These are phyloP conservation scores for Elymnias hypermnestra DNA, from an alignment of 1,140 invertebrate genomes.

Conservation along the genomic window DNA sequence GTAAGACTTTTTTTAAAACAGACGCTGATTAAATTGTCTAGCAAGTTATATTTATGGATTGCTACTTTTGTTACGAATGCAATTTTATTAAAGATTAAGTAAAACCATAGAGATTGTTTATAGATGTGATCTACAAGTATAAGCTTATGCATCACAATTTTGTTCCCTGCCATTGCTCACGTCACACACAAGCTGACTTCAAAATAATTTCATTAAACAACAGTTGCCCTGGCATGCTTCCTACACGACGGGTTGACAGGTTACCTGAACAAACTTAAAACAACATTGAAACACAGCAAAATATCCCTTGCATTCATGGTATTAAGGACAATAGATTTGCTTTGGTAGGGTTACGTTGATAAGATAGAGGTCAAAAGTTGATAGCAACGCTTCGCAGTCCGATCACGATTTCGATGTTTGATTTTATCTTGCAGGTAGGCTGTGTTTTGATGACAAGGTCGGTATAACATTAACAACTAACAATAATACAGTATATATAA, in stretches of 20 bases:
- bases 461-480: background rate
- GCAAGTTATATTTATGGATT: no score
- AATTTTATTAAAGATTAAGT: no score
- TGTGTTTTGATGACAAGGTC: conserved; percentile 12
- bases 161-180: conserved; percentile 22
- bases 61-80: no score
- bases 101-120: no score
- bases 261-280: conserved; percentile 10
- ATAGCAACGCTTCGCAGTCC: conserved; percentile 29
- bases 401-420: conserved; percentile 25
- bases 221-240: conserved; percentile 30
- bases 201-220: conserved; percentile 47
- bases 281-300: conserved; percentile 10
- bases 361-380: conserved; percentile 38
- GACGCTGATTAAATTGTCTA: no score
- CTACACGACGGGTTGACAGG: conserved; percentile 43
- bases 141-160: conserved; percentile 33
- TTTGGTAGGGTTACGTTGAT: conserved; percentile 7
- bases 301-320: background rate
- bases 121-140: no score
- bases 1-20: no score
- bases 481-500: no score
- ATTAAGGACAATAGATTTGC: conserved; percentile 3
- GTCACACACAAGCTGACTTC: conserved; percentile 23
- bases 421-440: conserved; percentile 14